A percentile compares a stretch with the other conserved stretches of the same genome.
phyloP scores from a whole-genome alignment of 1,140 invertebrate species.

The Tetraneura akinire region DNA sequence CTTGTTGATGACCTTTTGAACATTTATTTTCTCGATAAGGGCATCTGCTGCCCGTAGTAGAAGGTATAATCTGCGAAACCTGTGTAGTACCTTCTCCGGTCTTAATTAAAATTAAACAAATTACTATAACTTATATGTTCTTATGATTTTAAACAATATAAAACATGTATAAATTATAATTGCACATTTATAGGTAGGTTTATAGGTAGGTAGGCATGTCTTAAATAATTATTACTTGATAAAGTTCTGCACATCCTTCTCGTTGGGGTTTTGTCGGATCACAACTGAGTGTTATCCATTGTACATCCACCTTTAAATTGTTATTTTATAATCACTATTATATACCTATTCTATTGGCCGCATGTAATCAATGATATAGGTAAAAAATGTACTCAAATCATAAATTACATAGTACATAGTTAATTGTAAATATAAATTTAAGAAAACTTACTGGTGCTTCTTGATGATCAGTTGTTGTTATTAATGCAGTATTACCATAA shows the following conservation, averaged over 20 bases:
- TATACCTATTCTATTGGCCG: too few relatives aligned
- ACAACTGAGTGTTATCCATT: constrained; percentile 79
- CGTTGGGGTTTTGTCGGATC: constrained; percentile 71
- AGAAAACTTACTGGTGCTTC: constrained; percentile 65
- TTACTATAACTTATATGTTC: too few relatives aligned
- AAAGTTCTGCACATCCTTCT: constrained; percentile 73
- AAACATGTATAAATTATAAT: too few relatives aligned
- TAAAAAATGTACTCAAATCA: background rate
- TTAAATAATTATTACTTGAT: constrained; percentile 58
- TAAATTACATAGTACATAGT: background rate
- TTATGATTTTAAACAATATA: too few relatives aligned
- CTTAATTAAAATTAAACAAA: constrained; percentile 9
- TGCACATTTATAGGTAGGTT: too few relatives aligned
- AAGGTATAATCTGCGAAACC: background rate
- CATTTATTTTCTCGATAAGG: constrained; percentile 23
- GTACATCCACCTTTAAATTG: constrained; percentile 70
- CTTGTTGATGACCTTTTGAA: background rate
- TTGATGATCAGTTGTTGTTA: constrained; percentile 64
- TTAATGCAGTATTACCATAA: constrained; percentile 69
- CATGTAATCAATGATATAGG: too few relatives aligned
- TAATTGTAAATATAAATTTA: background rate
- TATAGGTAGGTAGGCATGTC: too few relatives aligned
- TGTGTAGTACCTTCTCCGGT: constrained; percentile 12
- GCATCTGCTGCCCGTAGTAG: constrained; percentile 1
- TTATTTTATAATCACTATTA: too few relatives aligned